A percentile compares a stretch with the other conserved stretches of the same genome.
These are phyloP conservation scores for Leptopilina boulardi DNA, from an alignment of 1,140 invertebrate genomes.

Conservation along the genomic window DNA sequence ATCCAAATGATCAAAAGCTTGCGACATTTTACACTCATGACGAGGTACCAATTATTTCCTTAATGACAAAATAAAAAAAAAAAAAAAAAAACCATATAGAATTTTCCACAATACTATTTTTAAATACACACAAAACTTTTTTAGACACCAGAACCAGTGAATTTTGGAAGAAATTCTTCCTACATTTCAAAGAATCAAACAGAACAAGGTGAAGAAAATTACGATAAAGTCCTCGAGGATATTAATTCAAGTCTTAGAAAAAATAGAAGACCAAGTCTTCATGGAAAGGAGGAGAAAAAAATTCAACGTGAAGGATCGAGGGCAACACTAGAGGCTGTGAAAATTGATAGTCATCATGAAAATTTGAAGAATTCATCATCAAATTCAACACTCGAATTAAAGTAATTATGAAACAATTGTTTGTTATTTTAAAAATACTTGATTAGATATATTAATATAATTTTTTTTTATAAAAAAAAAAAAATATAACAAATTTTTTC, in stretches of 20 bases:
- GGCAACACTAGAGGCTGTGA: conserved; percentile 48
- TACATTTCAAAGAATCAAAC: background rate
- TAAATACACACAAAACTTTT: background rate
- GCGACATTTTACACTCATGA: conserved; percentile 65
- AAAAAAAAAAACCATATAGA: too few relatives aligned
- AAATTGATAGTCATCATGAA: conserved; percentile 51
- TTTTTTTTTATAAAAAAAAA: background rate
- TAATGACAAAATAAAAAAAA: too few relatives aligned
- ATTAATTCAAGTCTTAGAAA: conserved; percentile 58
- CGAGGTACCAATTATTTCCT: conserved; percentile 47
- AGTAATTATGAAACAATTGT: too few relatives aligned
- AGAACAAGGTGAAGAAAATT: conserved; percentile 51
- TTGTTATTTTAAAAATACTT: too few relatives aligned
- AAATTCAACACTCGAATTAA: conserved; percentile 53
- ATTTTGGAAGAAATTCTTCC: conserved; percentile 1
- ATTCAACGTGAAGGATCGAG: conserved; percentile 54
- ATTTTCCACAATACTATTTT: too few relatives aligned
- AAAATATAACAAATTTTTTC: background rate
- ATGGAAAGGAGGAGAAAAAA: conserved; percentile 49
- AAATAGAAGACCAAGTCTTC: conserved; percentile 44
- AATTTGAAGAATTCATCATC: conserved; percentile 55
- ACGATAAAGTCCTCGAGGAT: conserved; percentile 56
- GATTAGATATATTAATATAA: too few relatives aligned
- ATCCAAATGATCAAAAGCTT: conserved; percentile 46
- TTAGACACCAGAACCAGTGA: conserved; percentile 12